Base-by-base conservation (phyloP, 2,113 vertebrate genomes). In the Callipepla squamata region DNA sequence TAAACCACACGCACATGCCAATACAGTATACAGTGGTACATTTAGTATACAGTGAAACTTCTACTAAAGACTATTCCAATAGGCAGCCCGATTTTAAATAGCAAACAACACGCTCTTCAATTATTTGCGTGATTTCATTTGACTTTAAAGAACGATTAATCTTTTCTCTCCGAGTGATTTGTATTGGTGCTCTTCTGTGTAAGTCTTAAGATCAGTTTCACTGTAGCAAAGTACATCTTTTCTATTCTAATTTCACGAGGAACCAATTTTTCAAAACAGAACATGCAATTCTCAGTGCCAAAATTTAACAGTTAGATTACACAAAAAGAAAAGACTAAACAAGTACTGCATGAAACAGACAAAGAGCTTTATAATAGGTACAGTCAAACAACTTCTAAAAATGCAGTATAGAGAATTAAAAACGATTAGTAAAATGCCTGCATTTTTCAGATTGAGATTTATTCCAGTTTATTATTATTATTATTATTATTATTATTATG, bases 11-110 rank as follows among this genome's bases (percentile, higher is more conserved):
- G 4, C 92, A 96, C 97, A 98, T 97, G 95, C 84, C 92, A 88
- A 90, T 95, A 97, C 96, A 82, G 80, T 96, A 97, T 97, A 97
- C 97, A 97, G 81, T 94, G 81, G 97, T 96, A 98, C 98, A 95
- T 77, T 97, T 47, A 96, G 95, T 89, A 62, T 94, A 97, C 97
- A 97, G 96, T 97, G 97, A 96, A 97, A 97, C 96, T 96, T 93
- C 74, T 94, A 84, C 85, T 82, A 80, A 96, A 95, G 94, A 95
- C 91, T 76, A 59, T 92, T 96, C 80, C 86, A 93, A 58, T 40
- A 85, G 79, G 89, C 61, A 85, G 75, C 16, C 75, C 65, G 80
- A 91, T 94, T 82, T 0, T 42, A 13, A 48, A 82, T 63, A 81
- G 63, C 30, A 63, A 57, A 66, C 85, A 66, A n/a, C 72, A 67